Conservation (phyloP, 2,888 invertebrate genomes). For the Andrena hattorfiana region DNA sequence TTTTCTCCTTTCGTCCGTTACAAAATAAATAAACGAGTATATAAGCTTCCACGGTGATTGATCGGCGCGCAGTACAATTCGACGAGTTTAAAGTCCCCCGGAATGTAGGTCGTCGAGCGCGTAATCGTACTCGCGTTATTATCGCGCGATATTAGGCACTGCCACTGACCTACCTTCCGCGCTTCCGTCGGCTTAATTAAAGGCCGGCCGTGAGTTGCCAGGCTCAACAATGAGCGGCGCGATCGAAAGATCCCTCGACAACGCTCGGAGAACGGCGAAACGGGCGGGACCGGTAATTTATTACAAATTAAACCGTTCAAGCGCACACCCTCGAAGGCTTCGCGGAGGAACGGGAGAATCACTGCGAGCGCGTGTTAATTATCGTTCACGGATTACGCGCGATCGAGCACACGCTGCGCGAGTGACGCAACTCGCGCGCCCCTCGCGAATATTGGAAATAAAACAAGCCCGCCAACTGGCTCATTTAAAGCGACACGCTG, state of each 20-base stretch:
- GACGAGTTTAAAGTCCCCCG: conserved; percentile 1
- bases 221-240: background rate
- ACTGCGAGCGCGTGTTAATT: conserved; percentile 61
- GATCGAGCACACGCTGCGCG: conserved; percentile 61
- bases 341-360: conserved; percentile 12
- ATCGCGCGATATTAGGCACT: conserved; percentile 7
- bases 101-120: conserved; percentile 12
- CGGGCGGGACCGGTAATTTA: conserved; percentile 23
- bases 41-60: no score
- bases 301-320: conserved; percentile 35
- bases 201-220: background rate
- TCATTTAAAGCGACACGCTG: background rate
- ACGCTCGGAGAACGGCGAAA: background rate
- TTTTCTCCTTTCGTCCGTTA: no score
- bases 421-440: conserved; percentile 50
- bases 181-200: conserved; percentile 41
- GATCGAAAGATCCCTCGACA: background rate
- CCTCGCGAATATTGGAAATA: conserved; percentile 49
- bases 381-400: conserved; percentile 66
- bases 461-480: conserved; percentile 26
- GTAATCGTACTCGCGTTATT: background rate
- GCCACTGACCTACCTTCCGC: conserved; percentile 38
- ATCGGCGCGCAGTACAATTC: no score
- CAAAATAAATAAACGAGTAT: no score
- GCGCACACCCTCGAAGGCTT: background rate